A percentile compares a stretch with the other conserved stretches of the same genome.
Evolutionary conservation across 2,113 vertebrate genomes (phyloP).

Genomic region (Psettodes erumei): DNA sequence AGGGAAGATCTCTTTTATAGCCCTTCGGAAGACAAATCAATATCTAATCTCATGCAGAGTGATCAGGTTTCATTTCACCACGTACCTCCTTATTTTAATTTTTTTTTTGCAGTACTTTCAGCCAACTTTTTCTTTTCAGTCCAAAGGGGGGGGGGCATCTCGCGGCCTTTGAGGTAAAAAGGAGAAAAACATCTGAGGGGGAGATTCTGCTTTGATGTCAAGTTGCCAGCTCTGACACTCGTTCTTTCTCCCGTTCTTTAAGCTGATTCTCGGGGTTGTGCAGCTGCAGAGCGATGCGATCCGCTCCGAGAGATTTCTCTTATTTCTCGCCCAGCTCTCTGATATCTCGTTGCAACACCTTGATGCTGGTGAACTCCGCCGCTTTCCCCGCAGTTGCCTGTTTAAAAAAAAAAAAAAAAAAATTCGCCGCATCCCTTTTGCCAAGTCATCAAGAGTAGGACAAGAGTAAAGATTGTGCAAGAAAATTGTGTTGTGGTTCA

Average conservation of each 20-base stretch:
- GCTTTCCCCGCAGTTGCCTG: slow-evolving; percentile 45
- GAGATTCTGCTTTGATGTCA: slow-evolving; percentile 70
- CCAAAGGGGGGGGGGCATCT: slow-evolving; percentile 36
- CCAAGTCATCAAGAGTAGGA: slow-evolving; percentile 39
- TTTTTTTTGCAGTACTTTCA: slow-evolving; percentile 17
- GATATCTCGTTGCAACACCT: slow-evolving; percentile 71
- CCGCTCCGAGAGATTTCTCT: slow-evolving; percentile 57
- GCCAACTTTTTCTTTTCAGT: slow-evolving; percentile 34
- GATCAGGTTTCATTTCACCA: slow-evolving; percentile 59
- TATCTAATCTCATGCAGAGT: slow-evolving; percentile 67
- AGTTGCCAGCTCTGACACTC: slow-evolving; percentile 68
- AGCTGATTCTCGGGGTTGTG: slow-evolving; percentile 68
- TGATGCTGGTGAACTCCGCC: slow-evolving; percentile 56
- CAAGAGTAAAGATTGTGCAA: slow-evolving; percentile 27
- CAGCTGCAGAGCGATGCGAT: slow-evolving; percentile 63
- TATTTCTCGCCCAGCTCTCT: slow-evolving; percentile 46
- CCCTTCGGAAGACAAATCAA: slow-evolving; percentile 57
- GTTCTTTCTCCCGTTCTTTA: slow-evolving; percentile 57
- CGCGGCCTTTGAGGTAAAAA: slow-evolving; percentile 59
- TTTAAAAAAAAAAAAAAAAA: too few species aligned
- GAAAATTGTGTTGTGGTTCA: slow-evolving; percentile 26
- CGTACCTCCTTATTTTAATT: slow-evolving; percentile 24
- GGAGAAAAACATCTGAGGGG: slow-evolving; percentile 57
- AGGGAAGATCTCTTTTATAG: slow-evolving; percentile 40
- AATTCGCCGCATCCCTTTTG: slow-evolving; percentile 32